These are phyloP conservation scores for Benthosema pterotum DNA, from an alignment of 2,797 vertebrate genomes.

Conservation along the genomic window DNA sequence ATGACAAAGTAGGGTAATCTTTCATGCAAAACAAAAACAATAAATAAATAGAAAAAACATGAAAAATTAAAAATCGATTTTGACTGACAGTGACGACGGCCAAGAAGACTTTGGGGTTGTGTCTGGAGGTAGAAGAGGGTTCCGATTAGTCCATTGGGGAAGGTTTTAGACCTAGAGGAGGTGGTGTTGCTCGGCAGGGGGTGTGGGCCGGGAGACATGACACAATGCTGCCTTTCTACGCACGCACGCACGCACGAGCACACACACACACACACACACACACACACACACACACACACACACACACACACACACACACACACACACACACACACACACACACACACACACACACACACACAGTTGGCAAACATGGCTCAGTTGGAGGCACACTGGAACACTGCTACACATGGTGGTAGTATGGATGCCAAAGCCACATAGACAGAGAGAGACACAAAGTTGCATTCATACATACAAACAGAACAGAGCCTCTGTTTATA, in stretches of 20 bases:
- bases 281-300: conserved; percentile 28
- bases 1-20: no score
- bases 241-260: conserved; percentile 18
- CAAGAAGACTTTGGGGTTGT: conserved; percentile 13
- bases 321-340: conserved; percentile 10
- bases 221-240: conserved; percentile 77
- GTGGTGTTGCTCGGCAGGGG: conserved; percentile 32
- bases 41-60: no score
- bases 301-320: conserved; percentile 21
- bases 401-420: no score
- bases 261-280: conserved; percentile 29
- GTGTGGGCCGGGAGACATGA: conserved; percentile 47
- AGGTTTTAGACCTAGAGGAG: conserved; percentile 26
- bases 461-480: no score
- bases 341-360: background rate
- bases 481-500: no score
- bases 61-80: no score
- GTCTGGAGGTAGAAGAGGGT: conserved; percentile 8
- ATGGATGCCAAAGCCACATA: no score
- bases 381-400: no score
- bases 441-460: no score
- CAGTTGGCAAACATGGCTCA: background rate
- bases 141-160: background rate
- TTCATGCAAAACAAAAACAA: no score
- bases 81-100: no score